A percentile compares a stretch with the other conserved stretches of the same genome.
Evolutionary conservation across 2,888 invertebrate species (phyloP).

Genomic region (Acronicta psi): DNA sequence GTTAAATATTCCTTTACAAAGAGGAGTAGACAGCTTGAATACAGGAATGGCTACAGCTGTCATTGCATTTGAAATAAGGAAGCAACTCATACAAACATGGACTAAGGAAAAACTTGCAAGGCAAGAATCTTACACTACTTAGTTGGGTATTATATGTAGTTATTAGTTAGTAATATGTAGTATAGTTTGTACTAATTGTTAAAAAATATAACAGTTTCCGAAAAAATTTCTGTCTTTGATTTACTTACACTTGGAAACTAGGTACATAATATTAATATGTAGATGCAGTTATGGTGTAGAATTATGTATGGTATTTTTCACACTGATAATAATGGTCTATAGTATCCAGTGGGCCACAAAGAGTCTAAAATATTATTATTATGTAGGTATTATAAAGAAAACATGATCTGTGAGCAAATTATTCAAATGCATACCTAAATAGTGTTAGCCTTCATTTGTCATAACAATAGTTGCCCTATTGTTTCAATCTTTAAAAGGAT

Average conservation of each 20-base stretch:
- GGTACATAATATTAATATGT: neutral
- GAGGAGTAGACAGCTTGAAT: constrained; percentile 95
- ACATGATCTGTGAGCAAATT: no score
- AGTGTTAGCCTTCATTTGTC: no score
- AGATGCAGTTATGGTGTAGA: no score
- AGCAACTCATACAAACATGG: constrained; percentile 88
- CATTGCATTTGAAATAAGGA: constrained; percentile 94
- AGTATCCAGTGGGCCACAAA: no score
- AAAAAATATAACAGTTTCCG: constrained; percentile 12
- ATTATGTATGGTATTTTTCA: no score
- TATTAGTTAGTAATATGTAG: constrained; percentile 20
- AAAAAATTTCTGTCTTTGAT: constrained; percentile 14
- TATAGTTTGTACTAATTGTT: constrained; percentile 19
- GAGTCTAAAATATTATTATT: no score
- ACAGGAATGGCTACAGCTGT: constrained; percentile 94
- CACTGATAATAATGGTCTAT: no score
- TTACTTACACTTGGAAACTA: neutral
- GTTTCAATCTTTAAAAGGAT: no score
- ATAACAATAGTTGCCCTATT: no score
- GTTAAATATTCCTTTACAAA: constrained; percentile 94
- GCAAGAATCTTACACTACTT: constrained; percentile 57
- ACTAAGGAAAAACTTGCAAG: constrained; percentile 67
- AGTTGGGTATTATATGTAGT: constrained; percentile 22
- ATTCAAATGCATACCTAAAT: no score
- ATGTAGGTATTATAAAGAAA: no score